These are phyloP conservation scores for Kuschelorhynchus macadamiae DNA, from an alignment of 2,888 invertebrate species.

Conservation along the genomic window DNA sequence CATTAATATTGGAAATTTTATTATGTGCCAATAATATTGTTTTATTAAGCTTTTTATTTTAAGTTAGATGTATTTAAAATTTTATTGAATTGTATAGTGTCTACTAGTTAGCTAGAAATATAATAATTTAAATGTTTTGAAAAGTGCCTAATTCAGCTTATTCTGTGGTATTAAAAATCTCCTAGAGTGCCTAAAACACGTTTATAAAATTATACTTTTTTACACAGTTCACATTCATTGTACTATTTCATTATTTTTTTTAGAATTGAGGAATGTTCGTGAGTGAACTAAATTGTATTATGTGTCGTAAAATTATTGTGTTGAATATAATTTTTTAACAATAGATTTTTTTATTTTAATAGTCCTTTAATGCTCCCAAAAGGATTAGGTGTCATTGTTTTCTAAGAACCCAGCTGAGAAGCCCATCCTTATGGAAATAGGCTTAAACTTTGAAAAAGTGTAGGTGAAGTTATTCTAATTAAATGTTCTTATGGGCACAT, in stretches of 20 bases:
- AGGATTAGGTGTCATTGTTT: too few species aligned
- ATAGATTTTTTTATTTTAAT: conserved; percentile 5
- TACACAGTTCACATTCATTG: conserved; percentile 18
- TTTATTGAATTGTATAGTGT: conserved; percentile 22
- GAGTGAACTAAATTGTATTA: conserved; percentile 22
- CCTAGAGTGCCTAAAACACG: conserved; percentile 38
- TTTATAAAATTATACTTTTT: conserved; percentile 21
- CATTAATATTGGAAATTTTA: conserved; percentile 42
- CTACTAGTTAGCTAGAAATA: conserved; percentile 15
- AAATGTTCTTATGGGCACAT: too few species aligned
- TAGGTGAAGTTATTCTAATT: too few species aligned
- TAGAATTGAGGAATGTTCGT: conserved; percentile 34
- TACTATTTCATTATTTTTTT: too few species aligned
- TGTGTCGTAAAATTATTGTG: conserved; percentile 19
- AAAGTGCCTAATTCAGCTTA: conserved; percentile 44
- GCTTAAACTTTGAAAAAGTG: too few species aligned
- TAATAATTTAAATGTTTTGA: conserved; percentile 6
- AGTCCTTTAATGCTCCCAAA: too few species aligned
- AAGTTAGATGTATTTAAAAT: conserved; percentile 12
- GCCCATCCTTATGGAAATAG: too few species aligned
- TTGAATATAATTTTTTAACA: conserved; percentile 44
- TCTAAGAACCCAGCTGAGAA: too few species aligned
- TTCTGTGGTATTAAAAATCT: conserved; percentile 36
- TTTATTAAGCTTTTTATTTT: conserved; percentile 30
- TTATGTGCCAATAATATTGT: conserved; percentile 47